Evolutionary conservation across 2,888 invertebrate species (phyloP).

Genomic region (Hyposoter didymator): DNA sequence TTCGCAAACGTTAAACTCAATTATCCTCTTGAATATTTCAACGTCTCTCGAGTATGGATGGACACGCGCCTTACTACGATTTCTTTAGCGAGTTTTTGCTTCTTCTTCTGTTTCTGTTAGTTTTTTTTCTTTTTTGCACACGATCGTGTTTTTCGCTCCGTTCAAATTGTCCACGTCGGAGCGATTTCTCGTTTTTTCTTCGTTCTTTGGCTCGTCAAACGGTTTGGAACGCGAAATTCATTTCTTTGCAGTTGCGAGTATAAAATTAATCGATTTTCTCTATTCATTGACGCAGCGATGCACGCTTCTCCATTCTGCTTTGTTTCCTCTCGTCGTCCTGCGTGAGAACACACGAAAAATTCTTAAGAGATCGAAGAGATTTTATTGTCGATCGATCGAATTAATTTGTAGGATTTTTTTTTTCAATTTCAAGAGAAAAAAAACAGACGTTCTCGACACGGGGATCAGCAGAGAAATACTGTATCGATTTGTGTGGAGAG

Average conservation of each 20-base stretch:
- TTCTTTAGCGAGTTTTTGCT: constrained; percentile 22
- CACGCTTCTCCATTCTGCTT: background rate
- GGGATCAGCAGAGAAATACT: constrained; percentile 40
- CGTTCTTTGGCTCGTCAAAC: background rate
- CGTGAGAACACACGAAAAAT: background rate
- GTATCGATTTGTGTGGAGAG: constrained; percentile 53
- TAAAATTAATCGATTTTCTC: background rate
- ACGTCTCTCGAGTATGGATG: constrained; percentile 35
- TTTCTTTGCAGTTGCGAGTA: background rate
- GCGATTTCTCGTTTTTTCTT: background rate
- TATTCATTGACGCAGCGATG: background rate
- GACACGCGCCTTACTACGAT: constrained; percentile 44
- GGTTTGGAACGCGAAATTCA: background rate
- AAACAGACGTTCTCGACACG: background rate
- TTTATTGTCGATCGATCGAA: background rate
- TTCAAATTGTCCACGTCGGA: background rate
- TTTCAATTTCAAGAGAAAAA: background rate
- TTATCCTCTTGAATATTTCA: constrained; percentile 58
- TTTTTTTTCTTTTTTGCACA: background rate
- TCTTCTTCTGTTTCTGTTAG: background rate
- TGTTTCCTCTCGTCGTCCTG: background rate
- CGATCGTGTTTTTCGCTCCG: background rate
- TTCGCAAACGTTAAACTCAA: constrained; percentile 66
- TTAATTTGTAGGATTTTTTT: background rate
- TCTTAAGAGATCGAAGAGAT: background rate